phyloP scores from a whole-genome alignment of 2,888 invertebrate genomes.

The Sepiola atlantica region DNA sequence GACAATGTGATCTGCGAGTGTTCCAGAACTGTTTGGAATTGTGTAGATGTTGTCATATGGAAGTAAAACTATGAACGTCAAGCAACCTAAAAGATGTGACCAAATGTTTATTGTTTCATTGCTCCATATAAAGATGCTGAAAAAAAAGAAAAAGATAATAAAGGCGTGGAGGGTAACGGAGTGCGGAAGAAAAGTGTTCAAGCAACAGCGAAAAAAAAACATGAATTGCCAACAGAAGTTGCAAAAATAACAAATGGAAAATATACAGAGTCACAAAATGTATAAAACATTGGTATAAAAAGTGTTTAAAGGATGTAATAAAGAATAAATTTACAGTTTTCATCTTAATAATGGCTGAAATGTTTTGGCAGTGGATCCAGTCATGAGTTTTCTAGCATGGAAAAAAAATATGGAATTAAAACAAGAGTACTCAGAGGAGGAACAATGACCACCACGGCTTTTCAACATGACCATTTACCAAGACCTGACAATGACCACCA shows the following conservation, averaged over 20 bases:
- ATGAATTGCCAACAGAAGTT: neutral
- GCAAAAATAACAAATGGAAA: neutral
- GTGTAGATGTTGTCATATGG: conserved; percentile 82
- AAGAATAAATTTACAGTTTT: no score
- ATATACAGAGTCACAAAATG: neutral
- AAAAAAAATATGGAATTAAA: no score
- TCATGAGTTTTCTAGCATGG: no score
- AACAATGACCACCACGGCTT: no score
- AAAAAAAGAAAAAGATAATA: conserved; percentile 67
- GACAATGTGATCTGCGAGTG: conserved; percentile 87
- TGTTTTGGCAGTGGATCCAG: no score
- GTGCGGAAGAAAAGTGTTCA: neutral
- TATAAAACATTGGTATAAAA: no score
- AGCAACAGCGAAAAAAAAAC: neutral
- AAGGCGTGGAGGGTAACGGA: neutral
- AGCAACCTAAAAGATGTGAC: conserved; percentile 85
- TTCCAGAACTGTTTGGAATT: conserved; percentile 82
- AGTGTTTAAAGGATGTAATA: no score
- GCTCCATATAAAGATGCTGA: conserved; percentile 94
- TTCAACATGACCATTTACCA: no score
- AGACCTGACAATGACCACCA: no score
- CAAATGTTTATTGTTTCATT: conserved; percentile 98
- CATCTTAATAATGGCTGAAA: no score
- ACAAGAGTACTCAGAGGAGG: no score
- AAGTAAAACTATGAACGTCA: conserved; percentile 86